Percentiles rank a stretch among this genome's conserved stretches.
Conservation (phyloP, 2,113 vertebrate species). For the Muntiacus reevesi region DNA sequence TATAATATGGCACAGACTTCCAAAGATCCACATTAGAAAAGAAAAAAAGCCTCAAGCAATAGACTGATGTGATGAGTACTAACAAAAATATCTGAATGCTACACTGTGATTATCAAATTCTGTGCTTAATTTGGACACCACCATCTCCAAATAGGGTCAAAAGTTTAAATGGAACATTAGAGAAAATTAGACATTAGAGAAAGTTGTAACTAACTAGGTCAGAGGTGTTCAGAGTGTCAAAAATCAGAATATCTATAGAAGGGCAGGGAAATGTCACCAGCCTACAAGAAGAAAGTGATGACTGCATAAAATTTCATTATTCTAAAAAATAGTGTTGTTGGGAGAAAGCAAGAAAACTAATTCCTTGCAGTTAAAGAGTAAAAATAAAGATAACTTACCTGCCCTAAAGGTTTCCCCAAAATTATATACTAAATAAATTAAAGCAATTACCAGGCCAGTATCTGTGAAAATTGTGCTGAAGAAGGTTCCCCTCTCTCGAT, state of each 20-base stretch:
- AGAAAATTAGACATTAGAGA: conserved; percentile 54
- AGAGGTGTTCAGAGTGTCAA: conserved; percentile 27
- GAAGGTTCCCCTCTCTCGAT: neutral
- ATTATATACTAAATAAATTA: conserved; percentile 17
- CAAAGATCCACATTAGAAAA: neutral
- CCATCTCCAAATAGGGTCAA: conserved; percentile 32
- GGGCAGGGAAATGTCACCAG: conserved; percentile 1
- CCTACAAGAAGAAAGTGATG: neutral
- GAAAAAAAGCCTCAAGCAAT: conserved; percentile 11
- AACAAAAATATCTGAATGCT: conserved; percentile 40
- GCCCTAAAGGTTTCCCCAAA: neutral
- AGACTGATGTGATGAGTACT: neutral
- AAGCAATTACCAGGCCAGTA: neutral
- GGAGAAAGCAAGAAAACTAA: conserved; percentile 21
- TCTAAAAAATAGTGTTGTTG: neutral
- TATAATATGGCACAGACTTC: conserved; percentile 27
- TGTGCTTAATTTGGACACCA: conserved; percentile 32
- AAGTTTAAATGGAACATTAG: conserved; percentile 59
- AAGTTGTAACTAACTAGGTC: conserved; percentile 37
- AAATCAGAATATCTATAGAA: neutral
- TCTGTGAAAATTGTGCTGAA: neutral
- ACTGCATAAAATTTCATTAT: conserved; percentile 40
- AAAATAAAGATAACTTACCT: conserved; percentile 28
- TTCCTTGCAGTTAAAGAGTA: neutral
- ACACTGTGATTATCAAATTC: conserved; percentile 32